Evolutionary conservation across 30 jellyfish, hydroid and myxozoan species (phyloP), one percentile per base, ranked within the genome.

Genomic region (Pseudorhiza aurosa): DNA sequence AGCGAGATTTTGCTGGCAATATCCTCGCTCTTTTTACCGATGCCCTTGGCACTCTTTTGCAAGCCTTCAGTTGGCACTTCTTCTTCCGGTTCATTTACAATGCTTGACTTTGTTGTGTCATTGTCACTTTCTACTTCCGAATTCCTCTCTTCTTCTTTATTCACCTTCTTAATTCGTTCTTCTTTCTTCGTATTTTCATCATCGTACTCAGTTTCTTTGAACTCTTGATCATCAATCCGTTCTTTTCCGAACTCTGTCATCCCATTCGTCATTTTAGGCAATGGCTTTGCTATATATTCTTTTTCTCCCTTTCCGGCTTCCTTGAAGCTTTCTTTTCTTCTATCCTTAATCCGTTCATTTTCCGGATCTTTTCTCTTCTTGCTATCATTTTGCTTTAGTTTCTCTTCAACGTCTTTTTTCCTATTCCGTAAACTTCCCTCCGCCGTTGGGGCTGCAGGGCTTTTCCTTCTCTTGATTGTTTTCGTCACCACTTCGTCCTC

Each of bases 11-110:
- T 31, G 30, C 67, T 68, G 26, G 22, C 43, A 17, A 2, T n/a
- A 15, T 39, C 25, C 31, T 49, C 32, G 1, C 10, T 4, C 1
- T 72, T 51, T 27, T 22, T 68, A 7, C 12, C 50, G n/a, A n/a
- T n/a, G 12, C 12, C 12, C 12, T 39, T 39, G 10, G 50, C 50
- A 39, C 12, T 39, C 12, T 39, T 39, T 19, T 50, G 8, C 86
- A 74, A 72, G 29, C 75, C 55, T 51, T 72, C 86, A 14, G 86
- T 72, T 57, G 86, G 86, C 17, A 19, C 59, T 30, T 22, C 39
- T 18, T 45, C 65, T n/a, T 78, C 90, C 9, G 53, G 36, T 45
- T 78, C 90, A 33, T 78, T 59, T 11, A 59, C 79, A n/a, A 59
- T 58, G 40, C 36, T 62, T 17, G 79, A 21, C 29, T 58, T 60